Evolutionary conservation across 2,797 vertebrate genomes (phyloP).

Genomic region (Cryptoprocta ferox): DNA sequence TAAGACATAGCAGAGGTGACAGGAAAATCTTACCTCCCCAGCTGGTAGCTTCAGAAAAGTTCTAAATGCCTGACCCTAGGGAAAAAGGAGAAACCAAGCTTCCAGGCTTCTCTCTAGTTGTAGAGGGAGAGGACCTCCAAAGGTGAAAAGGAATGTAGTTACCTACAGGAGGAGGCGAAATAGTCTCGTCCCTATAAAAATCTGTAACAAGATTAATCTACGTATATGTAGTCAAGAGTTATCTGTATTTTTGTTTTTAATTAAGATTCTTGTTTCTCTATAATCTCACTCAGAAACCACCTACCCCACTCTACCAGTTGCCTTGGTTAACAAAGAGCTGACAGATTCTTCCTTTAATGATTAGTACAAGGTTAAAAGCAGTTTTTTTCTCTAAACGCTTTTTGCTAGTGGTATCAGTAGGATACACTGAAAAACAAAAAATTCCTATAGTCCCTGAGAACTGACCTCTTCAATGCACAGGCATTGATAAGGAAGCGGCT

Average conservation of each 20-base stretch:
- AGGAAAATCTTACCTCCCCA: background rate
- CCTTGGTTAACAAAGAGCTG: constrained; percentile 15
- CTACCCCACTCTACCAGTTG: background rate
- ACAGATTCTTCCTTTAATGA: background rate
- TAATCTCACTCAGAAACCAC: constrained; percentile 44
- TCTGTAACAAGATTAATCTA: constrained; percentile 25
- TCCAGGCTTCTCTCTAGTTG: background rate
- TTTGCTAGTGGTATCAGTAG: background rate
- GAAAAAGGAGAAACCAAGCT: background rate
- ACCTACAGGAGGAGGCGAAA: background rate
- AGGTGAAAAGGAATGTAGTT: constrained; percentile 6
- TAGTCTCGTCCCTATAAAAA: background rate
- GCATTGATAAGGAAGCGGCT: background rate
- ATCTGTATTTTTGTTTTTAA: constrained; percentile 23
- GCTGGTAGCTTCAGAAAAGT: background rate
- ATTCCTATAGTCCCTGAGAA: background rate
- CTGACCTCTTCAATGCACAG: background rate
- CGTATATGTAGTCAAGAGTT: background rate
- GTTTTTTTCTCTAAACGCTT: constrained; percentile 46
- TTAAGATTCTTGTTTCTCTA: constrained; percentile 22
- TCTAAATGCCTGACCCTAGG: background rate
- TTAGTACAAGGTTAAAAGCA: background rate
- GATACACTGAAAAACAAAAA: background rate
- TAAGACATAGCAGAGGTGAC: background rate
- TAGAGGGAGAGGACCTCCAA: background rate